A percentile compares a stretch with the other conserved stretches of the same genome.
These are phyloP conservation scores for Xylota segnis DNA, from an alignment of 2,888 invertebrate species.

Conservation along the genomic window DNA sequence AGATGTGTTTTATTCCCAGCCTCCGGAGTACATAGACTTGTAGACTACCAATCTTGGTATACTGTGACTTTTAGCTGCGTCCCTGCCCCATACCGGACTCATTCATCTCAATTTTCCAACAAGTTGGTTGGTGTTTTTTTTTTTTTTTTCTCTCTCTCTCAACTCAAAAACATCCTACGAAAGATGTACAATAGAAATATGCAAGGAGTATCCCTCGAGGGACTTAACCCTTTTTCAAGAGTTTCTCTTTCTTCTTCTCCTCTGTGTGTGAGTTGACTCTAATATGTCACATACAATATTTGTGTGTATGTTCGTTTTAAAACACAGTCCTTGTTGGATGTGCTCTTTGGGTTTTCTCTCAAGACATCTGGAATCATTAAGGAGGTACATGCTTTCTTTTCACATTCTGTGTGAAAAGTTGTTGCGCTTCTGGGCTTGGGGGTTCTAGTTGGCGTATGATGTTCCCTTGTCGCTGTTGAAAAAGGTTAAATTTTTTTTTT, in stretches of 20 bases:
- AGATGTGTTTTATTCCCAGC: constrained; percentile 30
- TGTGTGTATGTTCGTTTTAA: constrained; percentile 19
- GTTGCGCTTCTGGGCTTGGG: constrained; percentile 29
- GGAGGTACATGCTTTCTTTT: constrained; percentile 19
- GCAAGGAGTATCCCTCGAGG: constrained; percentile 57
- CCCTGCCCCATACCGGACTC: constrained; percentile 17
- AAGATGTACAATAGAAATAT: constrained; percentile 43
- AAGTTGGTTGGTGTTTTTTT: constrained; percentile 2
- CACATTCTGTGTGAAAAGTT: constrained; percentile 15
- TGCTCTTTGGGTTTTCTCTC: constrained; percentile 46
- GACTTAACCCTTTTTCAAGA: constrained; percentile 59
- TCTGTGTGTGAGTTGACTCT: constrained; percentile 19
- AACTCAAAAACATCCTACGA: constrained; percentile 47
- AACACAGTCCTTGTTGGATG: constrained; percentile 36
- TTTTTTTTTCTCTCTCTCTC: neutral
- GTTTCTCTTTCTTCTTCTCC: constrained; percentile 25
- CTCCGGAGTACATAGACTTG: constrained; percentile 30
- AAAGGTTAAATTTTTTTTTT: neutral
- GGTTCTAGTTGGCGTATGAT: constrained; percentile 30
- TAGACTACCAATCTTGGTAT: constrained; percentile 22
- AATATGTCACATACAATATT: constrained; percentile 51
- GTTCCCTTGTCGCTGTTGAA: constrained; percentile 21
- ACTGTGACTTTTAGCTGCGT: neutral
- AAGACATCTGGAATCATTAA: constrained; percentile 56
- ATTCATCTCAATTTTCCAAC: constrained; percentile 67